A percentile compares a stretch with the other conserved stretches of the same genome.
Conservation (phyloP, 2,797 vertebrate genomes). For the Masticophis lateralis region DNA sequence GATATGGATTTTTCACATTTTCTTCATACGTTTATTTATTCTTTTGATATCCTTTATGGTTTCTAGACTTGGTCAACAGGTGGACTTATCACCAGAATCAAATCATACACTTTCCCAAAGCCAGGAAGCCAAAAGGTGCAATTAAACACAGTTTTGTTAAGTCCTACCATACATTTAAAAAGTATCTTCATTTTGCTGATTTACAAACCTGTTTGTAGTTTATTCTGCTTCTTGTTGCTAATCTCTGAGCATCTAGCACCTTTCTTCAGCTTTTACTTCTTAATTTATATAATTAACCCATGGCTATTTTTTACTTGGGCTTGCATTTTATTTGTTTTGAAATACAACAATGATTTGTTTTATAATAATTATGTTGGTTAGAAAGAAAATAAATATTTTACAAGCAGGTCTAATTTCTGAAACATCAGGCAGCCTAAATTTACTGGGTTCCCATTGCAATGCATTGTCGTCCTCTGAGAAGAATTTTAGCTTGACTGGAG, state of each 20-base stretch:
- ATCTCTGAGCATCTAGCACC: conserved; percentile 42
- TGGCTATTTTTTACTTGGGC: neutral
- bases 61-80: conserved; percentile 82
- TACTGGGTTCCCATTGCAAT: neutral
- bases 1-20: conserved; percentile 30
- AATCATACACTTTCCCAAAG: conserved; percentile 82
- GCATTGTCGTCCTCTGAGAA: neutral
- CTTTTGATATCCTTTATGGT: conserved; percentile 78
- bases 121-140: conserved; percentile 86
- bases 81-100: conserved; percentile 85
- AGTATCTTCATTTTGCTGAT: conserved; percentile 35
- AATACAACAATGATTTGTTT: neutral
- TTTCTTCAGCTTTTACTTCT: conserved; percentile 35
- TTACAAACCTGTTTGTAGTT: conserved; percentile 32
- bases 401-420: neutral
- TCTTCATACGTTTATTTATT: conserved; percentile 66
- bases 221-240: conserved; percentile 61
- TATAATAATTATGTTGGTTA: neutral
- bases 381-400: neutral
- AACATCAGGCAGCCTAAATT: neutral
- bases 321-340: neutral
- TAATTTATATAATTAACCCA: conserved; percentile 35
- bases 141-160: conserved; percentile 57
- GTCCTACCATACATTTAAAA: conserved; percentile 31
- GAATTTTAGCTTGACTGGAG: neutral